Percentiles rank a stretch among this genome's conserved stretches.
Conservation (phyloP, 2,113 vertebrate genomes). For the Phrynosoma platyrhinos region DNA sequence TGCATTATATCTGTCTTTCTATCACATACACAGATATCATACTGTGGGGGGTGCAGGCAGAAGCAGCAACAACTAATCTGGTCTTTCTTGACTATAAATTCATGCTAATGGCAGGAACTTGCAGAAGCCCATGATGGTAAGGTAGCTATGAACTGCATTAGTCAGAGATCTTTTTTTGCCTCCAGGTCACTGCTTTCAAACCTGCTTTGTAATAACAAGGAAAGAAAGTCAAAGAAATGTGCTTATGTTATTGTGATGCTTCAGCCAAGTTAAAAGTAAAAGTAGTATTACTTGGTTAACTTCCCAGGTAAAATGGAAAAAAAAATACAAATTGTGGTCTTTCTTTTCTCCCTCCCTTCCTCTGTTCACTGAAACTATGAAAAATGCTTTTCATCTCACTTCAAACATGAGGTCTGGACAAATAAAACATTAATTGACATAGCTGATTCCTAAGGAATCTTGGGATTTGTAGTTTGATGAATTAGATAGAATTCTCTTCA, state of each 20-base stretch:
- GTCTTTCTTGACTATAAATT: accelerated
- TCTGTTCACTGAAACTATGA: too few relatives aligned
- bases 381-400: too few relatives aligned
- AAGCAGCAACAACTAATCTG: not conserved
- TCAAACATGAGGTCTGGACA: too few relatives aligned
- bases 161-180: conserved; percentile 38
- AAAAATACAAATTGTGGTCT: not conserved
- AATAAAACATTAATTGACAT: too few relatives aligned
- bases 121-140: accelerated
- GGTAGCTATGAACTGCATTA: conserved; percentile 37
- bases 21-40: not conserved
- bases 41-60: too few relatives aligned
- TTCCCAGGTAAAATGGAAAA: conserved; percentile 31
- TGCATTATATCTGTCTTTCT: not conserved
- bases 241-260: conserved; percentile 53
- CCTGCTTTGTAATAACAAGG: conserved; percentile 57
- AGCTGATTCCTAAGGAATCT: too few relatives aligned
- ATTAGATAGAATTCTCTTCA: too few relatives aligned
- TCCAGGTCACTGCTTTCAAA: conserved; percentile 60
- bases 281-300: not conserved
- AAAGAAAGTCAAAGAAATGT: conserved; percentile 62
- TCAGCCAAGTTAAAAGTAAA: not conserved
- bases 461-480: too few relatives aligned
- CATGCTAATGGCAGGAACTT: conserved; percentile 17
- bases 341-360: too few relatives aligned